Base-by-base conservation (phyloP, 2,888 invertebrate species). In the Morinoia aosen region DNA sequence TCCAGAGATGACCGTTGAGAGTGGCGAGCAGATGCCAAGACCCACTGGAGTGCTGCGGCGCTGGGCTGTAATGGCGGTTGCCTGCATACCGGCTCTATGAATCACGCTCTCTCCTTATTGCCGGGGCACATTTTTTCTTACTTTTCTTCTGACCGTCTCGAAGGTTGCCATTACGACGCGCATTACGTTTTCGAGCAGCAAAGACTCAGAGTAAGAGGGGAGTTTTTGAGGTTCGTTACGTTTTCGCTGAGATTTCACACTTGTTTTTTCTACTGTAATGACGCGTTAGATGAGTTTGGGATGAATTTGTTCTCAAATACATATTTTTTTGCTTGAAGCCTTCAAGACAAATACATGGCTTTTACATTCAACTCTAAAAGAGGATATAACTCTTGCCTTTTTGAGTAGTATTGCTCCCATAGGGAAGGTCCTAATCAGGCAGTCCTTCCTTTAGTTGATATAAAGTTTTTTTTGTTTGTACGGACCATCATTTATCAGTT, bases 71-170 rank as follows among this genome's bases (percentile, higher is more conserved):
- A 19, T 76, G 76, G 76, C 76, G 93, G 33, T 57, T 48, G 57
- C 56, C 93, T 48, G 57, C 93, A 93, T 93, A 12, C 93, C 93
- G 93, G 33, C 93, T 93, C 33, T 33, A 93, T 93, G 93, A 93
- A 57, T 93, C 93, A 93, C 57, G 56, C 57, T 39, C 93, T n/a
- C 90, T 56, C 25, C 93, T 93, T 93, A 58, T 93, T 93, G 93
- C 93, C 93, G 58, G 93, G 93, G 93, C 57, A n/a, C 14, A 93
- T 93, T 57, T 93, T 93, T 57, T 57, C n/a, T 93, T 25, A 56
- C 48, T 93, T 93, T 39, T 25, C 48, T 93, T 40, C 76, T 90
- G 7, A 48, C 90, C 40, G 90, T 90, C 90, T 90, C 4, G 90
- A 40, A 48, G 25, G 76, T 33, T 76, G 76, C 76, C 76, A 76